phyloP scores from a whole-genome alignment of 2,888 invertebrate species.

The Timema cristinae region DNA sequence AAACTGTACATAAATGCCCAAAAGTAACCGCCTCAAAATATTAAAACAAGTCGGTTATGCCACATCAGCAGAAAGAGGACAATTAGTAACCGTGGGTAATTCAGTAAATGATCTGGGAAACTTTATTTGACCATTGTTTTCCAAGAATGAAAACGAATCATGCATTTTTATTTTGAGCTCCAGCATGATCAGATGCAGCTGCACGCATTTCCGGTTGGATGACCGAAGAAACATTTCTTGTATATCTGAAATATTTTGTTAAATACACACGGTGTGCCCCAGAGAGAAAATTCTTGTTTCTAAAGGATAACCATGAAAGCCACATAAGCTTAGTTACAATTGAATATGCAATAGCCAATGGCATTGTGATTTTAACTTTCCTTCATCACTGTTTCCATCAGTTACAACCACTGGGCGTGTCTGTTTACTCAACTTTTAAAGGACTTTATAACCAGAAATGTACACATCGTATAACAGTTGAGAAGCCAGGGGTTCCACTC shows the following conservation, averaged over 20 bases:
- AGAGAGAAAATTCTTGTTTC: neutral
- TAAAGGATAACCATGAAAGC: slow-evolving; percentile 15
- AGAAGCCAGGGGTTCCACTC: slow-evolving; percentile 42
- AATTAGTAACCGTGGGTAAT: neutral
- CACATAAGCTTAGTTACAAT: slow-evolving; percentile 10
- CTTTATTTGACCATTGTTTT: neutral
- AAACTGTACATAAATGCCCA: no score
- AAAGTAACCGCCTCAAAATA: no score
- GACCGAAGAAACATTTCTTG: slow-evolving; percentile 8
- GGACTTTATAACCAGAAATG: slow-evolving; percentile 34
- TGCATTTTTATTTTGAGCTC: neutral
- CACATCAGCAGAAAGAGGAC: slow-evolving; percentile 4
- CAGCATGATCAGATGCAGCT: slow-evolving; percentile 2
- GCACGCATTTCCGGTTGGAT: slow-evolving; percentile 1
- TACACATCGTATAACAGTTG: slow-evolving; percentile 32
- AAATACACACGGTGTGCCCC: neutral
- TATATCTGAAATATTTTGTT: slow-evolving; percentile 13
- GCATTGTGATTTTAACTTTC: slow-evolving; percentile 42
- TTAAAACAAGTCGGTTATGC: no score
- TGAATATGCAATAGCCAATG: slow-evolving; percentile 38
- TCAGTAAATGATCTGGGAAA: slow-evolving; percentile 1
- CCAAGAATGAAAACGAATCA: neutral
- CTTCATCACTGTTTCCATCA: slow-evolving; percentile 43
- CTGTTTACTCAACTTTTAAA: slow-evolving; percentile 38
- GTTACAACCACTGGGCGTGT: slow-evolving; percentile 41